These are phyloP conservation scores for Ageneiosus marmoratus DNA, from an alignment of 2,113 vertebrate species.

Conservation along the genomic window DNA sequence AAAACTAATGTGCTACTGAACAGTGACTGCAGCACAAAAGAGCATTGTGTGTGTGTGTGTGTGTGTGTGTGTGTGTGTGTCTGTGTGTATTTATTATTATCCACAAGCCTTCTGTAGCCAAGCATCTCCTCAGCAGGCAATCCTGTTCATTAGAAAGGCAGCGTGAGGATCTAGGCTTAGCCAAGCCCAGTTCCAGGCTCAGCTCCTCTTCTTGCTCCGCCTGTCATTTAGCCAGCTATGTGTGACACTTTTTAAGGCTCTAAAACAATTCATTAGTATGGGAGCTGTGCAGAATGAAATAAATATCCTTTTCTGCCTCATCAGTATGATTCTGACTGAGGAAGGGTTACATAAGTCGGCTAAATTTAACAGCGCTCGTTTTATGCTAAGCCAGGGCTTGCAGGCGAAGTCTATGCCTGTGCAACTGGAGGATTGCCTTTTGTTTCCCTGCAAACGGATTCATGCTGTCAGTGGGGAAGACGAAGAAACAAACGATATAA, in stretches of 20 bases:
- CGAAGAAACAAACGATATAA: slow-evolving; percentile 48
- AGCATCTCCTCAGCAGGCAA: slow-evolving; percentile 44
- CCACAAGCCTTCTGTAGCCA: slow-evolving; percentile 16
- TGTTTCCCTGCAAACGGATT: slow-evolving; percentile 64
- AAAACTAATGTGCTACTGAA: slow-evolving; percentile 38
- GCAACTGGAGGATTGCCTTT: slow-evolving; percentile 60
- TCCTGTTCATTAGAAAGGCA: slow-evolving; percentile 55
- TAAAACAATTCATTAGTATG: slow-evolving; percentile 60
- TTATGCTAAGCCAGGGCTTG: slow-evolving; percentile 73
- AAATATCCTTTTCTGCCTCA: slow-evolving; percentile 71
- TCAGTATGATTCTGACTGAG: slow-evolving; percentile 74
- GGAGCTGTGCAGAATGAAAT: slow-evolving; percentile 59
- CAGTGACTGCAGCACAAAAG: slow-evolving; percentile 8
- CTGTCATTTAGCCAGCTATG: slow-evolving; percentile 48
- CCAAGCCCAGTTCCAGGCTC: slow-evolving; percentile 35
- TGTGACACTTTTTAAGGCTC: slow-evolving; percentile 57
- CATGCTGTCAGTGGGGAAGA: slow-evolving; percentile 49
- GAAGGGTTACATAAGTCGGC: slow-evolving; percentile 71
- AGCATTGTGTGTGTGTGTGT: slow-evolving; percentile 29
- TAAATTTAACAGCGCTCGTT: slow-evolving; percentile 78
- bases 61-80: slow-evolving; percentile 18
- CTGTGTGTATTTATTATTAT: slow-evolving; percentile 20
- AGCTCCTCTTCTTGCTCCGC: slow-evolving; percentile 28
- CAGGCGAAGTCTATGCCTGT: slow-evolving; percentile 62
- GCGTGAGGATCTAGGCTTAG: slow-evolving; percentile 47